phyloP scores from a whole-genome alignment of 2,797 vertebrate species.

The Limnodromus scolopaceus region DNA sequence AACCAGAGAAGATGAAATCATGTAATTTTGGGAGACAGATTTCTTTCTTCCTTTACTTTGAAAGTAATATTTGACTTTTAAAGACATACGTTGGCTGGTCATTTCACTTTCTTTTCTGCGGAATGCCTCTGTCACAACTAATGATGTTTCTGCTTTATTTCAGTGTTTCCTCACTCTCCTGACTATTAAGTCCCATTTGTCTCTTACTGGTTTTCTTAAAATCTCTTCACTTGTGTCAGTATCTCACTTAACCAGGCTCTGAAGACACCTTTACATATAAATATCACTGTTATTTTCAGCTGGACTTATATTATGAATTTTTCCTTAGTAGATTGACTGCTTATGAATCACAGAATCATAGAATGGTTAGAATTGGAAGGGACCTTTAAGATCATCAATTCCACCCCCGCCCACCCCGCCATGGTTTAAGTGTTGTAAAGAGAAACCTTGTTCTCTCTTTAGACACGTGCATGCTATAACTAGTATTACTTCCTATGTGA shows the following conservation, averaged over 20 bases:
- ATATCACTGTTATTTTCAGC: background rate
- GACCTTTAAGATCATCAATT: too few relatives aligned
- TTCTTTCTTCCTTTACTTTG: background rate
- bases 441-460: background rate
- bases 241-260: background rate
- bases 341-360: too few relatives aligned
- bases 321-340: too few relatives aligned
- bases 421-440: background rate
- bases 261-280: background rate
- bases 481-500: background rate
- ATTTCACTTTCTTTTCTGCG: background rate
- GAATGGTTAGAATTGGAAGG: too few relatives aligned
- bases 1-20: background rate
- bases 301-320: background rate
- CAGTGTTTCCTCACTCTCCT: background rate
- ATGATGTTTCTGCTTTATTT: background rate
- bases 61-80: background rate
- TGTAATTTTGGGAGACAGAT: background rate
- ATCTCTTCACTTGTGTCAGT: background rate
- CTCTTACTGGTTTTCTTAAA: background rate
- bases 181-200: background rate
- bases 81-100: background rate
- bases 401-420: too few relatives aligned
- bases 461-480: background rate
- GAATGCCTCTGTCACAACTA: background rate